Base-by-base conservation (phyloP, 2,888 invertebrate genomes). In the Lasius fuliginosus region DNA sequence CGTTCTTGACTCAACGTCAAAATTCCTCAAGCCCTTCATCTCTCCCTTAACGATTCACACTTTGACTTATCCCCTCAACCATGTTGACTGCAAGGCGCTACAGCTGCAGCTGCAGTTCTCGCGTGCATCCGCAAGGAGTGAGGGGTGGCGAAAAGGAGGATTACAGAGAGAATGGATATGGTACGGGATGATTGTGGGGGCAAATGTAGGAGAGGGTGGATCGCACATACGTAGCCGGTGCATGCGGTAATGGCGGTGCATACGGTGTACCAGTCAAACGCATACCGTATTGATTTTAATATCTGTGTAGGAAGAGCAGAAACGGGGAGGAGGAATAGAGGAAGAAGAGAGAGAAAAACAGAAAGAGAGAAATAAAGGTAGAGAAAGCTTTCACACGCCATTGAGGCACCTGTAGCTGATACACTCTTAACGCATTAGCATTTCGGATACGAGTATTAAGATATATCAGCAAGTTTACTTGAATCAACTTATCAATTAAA, bases 231-330 rank as follows among this genome's bases (percentile, higher is more conserved):
- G 82, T 56, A 88, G 83, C 85, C 64, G 67, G 62, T 85, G 84
- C 77, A 85, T 86, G 89, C 85, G 89, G 89, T 90, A 90, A 90
- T 90, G 85, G 86, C 88, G 86, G 85, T 85, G 87, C 84, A 87
- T 88, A 89, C 87, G 86, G 89, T 86, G 85, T 88, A 89, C 90
- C 91, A 91, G 92, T 92, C 92, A 92, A 92, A 92, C 92, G 89
- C 91, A 91, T 91, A 92, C 91, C 89, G 92, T 92, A 92, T 93
- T 90, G 93, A 93, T 92, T 93, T 93, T 92, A 92, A 93, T 92
- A 92, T 89, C 87, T 62, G 75, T 81, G 77, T 69, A 68, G 64
- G 23, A 60, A 65, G 30, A 46, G 58, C 64, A 68, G 40, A 71
- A 82, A 68, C 81, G 82, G 46, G 73, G 64, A 15, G 27, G 15